These are phyloP conservation scores for Mythimna ferrago DNA, from an alignment of 2,888 invertebrate species.

Conservation along the genomic window DNA sequence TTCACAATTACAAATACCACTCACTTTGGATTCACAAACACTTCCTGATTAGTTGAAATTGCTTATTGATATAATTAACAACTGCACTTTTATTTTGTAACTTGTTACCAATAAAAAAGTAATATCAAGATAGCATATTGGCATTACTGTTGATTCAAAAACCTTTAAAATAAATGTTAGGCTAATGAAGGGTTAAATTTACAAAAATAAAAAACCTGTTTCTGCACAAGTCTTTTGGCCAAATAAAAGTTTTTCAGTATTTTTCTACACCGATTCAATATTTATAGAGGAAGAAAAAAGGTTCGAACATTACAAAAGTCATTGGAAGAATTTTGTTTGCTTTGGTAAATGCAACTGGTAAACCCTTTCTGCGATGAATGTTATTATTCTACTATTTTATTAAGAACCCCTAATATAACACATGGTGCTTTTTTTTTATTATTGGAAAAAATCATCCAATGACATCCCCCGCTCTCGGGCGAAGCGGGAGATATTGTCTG, in stretches of 20 bases:
- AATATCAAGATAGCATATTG: background rate
- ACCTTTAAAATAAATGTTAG: too few species aligned
- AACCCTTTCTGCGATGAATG: constrained; percentile 29
- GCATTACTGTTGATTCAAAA: too few species aligned
- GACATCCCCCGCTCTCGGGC: too few species aligned
- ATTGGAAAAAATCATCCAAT: too few species aligned
- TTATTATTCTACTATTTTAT: constrained; percentile 31
- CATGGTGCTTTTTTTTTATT: too few species aligned
- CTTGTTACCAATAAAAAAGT: too few species aligned
- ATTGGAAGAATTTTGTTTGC: constrained; percentile 39
- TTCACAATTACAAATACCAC: too few species aligned
- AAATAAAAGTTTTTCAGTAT: constrained; percentile 28
- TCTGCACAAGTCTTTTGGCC: constrained; percentile 12
- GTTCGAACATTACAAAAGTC: constrained; percentile 29
- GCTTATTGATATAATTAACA: too few species aligned
- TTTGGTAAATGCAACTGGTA: constrained; percentile 49
- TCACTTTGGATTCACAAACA: too few species aligned
- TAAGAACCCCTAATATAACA: constrained; percentile 8
- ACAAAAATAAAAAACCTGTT: constrained; percentile 34
- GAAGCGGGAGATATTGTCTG: too few species aligned
- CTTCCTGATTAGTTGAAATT: too few species aligned
- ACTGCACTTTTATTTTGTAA: too few species aligned
- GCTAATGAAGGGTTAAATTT: constrained; percentile 18
- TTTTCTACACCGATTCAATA: constrained; percentile 39
- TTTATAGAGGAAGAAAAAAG: constrained; percentile 38